phyloP scores from a whole-genome alignment of 2,797 vertebrate genomes.

The Botia almorhae region DNA sequence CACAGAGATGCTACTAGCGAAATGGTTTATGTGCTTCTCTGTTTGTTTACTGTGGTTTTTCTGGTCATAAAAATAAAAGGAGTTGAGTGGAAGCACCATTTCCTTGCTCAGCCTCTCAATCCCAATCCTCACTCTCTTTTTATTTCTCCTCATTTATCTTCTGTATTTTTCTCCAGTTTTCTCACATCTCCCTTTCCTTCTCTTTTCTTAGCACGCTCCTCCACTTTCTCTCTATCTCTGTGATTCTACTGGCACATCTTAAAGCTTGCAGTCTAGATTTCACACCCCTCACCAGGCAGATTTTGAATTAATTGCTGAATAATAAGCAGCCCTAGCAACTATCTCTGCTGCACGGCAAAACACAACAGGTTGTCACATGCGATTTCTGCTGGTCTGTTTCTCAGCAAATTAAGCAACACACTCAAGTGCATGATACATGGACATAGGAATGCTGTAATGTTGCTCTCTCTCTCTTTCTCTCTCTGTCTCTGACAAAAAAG shows the following conservation, averaged over 20 bases:
- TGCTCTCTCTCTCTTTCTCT: neutral
- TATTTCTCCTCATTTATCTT: neutral
- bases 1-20: constrained; percentile 64
- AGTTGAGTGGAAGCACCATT: constrained; percentile 63
- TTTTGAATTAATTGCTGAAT: constrained; percentile 73
- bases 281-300: constrained; percentile 68
- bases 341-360: constrained; percentile 63
- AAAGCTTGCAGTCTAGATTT: constrained; percentile 45
- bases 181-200: neutral
- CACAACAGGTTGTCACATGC: constrained; percentile 77
- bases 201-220: neutral
- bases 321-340: constrained; percentile 75
- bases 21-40: constrained; percentile 77
- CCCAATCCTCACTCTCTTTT: constrained; percentile 26
- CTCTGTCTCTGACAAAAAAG: neutral
- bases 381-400: constrained; percentile 62
- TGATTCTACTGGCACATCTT: neutral
- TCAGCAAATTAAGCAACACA: constrained; percentile 66
- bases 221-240: constrained; percentile 1
- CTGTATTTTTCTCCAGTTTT: constrained; percentile 23
- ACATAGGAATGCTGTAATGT: constrained; percentile 42
- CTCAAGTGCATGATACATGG: constrained; percentile 66
- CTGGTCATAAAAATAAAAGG: constrained; percentile 78
- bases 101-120: constrained; percentile 9
- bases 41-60: constrained; percentile 83